A percentile compares a stretch with the other conserved stretches of the same genome.
phyloP scores from a whole-genome alignment of 37 sponge, comb jelly and placozoan genomes.

The Theonella swinhoei region DNA sequence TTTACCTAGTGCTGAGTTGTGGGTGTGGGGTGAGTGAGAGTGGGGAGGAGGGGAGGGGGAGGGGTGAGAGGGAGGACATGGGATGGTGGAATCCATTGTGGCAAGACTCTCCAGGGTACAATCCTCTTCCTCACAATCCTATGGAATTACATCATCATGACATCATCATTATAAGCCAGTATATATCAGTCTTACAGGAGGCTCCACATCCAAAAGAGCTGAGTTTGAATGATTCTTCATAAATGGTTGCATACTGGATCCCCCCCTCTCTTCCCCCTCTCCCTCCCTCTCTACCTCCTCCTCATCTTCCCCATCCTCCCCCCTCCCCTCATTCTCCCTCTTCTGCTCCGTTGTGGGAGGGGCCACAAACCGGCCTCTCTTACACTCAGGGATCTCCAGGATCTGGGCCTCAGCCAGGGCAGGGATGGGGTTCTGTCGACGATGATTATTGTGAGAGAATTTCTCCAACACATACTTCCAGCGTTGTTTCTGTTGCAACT shows the following conservation, averaged over 20 bases:
- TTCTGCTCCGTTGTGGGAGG: conserved; percentile 26
- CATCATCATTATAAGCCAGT: background rate
- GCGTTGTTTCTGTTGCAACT: conserved; percentile 74
- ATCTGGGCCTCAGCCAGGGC: conserved; percentile 50
- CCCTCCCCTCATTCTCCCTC: background rate
- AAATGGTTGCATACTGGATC: background rate
- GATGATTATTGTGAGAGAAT: conserved; percentile 65
- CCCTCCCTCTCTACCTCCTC: background rate
- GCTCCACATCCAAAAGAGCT: conserved; percentile 32
- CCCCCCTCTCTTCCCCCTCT: background rate
- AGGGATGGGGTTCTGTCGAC: conserved; percentile 51
- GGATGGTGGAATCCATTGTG: background rate
- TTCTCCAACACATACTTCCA: conserved; percentile 80
- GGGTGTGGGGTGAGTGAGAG: background rate
- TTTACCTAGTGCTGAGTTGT: background rate
- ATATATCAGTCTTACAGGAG: conserved; percentile 18
- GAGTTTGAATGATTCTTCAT: background rate
- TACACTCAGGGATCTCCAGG: conserved; percentile 78
- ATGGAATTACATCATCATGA: conserved; percentile 12
- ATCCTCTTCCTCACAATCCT: conserved; percentile 17
- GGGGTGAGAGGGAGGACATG: background rate
- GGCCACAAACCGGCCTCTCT: conserved; percentile 68
- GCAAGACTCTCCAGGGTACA: background rate
- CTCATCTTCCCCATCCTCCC: background rate
- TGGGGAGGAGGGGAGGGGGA: background rate